Evolutionary conservation across 2,113 vertebrate species (phyloP).

Genomic region (Barbus barbus): DNA sequence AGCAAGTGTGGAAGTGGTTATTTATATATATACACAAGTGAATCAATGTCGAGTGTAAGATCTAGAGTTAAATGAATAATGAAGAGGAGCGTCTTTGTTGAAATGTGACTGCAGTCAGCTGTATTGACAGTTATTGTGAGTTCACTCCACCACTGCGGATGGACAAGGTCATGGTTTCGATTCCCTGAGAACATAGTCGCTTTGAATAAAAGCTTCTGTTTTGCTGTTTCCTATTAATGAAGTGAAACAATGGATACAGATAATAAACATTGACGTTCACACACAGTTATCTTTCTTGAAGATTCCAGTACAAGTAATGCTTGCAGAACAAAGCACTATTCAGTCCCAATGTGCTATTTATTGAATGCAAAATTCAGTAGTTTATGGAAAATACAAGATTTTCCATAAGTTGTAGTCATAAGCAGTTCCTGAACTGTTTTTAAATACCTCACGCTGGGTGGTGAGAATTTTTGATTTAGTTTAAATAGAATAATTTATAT

Average conservation of each 20-base stretch:
- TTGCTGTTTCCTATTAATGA: background rate
- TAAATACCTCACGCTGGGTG: background rate
- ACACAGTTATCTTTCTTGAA: background rate
- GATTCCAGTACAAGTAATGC: background rate
- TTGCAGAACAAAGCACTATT: background rate
- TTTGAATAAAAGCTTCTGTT: background rate
- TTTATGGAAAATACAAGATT: background rate
- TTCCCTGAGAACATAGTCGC: background rate
- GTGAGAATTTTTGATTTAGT: constrained; percentile 15
- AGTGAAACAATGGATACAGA: background rate
- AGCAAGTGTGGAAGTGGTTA: background rate
- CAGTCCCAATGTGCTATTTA: background rate
- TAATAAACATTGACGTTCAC: background rate
- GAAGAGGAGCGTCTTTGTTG: background rate
- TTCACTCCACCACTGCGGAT: background rate
- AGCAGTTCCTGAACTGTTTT: background rate
- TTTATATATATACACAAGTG: constrained; percentile 8
- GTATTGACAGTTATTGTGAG: background rate
- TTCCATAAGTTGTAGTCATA: background rate
- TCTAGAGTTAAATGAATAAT: constrained; percentile 3
- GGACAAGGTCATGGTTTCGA: constrained; percentile 15
- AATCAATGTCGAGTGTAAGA: background rate
- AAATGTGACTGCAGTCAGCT: background rate
- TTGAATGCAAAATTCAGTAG: background rate
- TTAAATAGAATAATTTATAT: constrained; percentile 29